Conservation (phyloP, 2,113 vertebrate genomes). For the Nesogale talazaci region DNA sequence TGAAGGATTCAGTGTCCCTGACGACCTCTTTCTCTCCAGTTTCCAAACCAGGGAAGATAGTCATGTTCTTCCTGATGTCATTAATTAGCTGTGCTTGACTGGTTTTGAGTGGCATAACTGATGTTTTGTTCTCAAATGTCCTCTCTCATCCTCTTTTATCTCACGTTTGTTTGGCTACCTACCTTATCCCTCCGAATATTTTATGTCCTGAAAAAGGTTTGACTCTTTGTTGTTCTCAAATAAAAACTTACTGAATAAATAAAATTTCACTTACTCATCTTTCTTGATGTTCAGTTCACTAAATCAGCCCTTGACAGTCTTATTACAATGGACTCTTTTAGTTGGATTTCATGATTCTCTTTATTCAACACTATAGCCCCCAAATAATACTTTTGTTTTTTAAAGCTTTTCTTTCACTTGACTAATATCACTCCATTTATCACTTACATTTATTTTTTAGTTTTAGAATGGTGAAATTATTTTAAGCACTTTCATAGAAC, state of each 20-base stretch:
- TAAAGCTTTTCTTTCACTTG: background rate
- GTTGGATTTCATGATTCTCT: background rate
- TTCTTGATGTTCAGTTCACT: too few relatives aligned
- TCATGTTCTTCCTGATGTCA: conserved; percentile 56
- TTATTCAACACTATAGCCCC: background rate
- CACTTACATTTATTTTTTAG: background rate
- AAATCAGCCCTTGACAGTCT: background rate
- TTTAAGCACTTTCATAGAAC: background rate
- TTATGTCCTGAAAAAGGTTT: background rate
- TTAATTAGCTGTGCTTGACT: conserved; percentile 57
- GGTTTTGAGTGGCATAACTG: background rate
- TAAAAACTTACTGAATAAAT: background rate
- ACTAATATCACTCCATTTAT: background rate
- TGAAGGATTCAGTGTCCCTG: conserved; percentile 51
- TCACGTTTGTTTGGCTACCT: conserved; percentile 34
- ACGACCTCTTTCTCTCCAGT: conserved; percentile 35
- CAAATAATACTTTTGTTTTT: background rate
- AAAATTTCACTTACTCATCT: background rate
- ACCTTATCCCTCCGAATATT: background rate
- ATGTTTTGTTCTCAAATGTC: conserved; percentile 10
- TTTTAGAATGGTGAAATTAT: background rate
- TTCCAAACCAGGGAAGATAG: conserved; percentile 36
- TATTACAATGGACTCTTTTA: background rate
- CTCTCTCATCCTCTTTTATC: background rate
- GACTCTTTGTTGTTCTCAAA: background rate